phyloP scores from a whole-genome alignment of 1,140 invertebrate species.

The Caenorhabditis inopinata region DNA sequence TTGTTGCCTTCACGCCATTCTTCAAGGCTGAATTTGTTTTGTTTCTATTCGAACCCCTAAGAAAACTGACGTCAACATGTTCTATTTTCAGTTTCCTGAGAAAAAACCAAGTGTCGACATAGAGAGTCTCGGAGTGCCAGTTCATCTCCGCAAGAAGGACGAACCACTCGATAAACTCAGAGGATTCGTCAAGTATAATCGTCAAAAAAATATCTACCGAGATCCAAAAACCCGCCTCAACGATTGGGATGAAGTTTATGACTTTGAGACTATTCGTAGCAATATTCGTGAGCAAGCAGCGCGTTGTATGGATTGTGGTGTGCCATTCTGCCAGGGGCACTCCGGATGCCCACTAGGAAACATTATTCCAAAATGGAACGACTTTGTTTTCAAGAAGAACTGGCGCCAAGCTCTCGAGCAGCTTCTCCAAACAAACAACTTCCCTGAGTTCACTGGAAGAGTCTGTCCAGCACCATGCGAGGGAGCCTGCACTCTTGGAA shows the following conservation, averaged over 20 bases:
- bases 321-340: slow-evolving; percentile 95
- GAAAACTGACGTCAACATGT: background rate
- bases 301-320: slow-evolving; percentile 97
- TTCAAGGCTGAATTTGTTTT: background rate
- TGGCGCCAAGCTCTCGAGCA: slow-evolving; percentile 95
- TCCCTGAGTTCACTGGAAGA: slow-evolving; percentile 96
- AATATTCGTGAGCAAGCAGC: slow-evolving; percentile 87
- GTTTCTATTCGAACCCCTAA: background rate
- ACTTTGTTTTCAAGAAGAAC: slow-evolving; percentile 86
- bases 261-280: slow-evolving; percentile 81
- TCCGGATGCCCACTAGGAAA: slow-evolving; percentile 96
- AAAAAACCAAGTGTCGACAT: slow-evolving; percentile 73
- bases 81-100: slow-evolving; percentile 28
- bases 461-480: slow-evolving; percentile 98
- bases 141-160: slow-evolving; percentile 77
- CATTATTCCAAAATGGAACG: slow-evolving; percentile 99
- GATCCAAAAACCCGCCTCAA: slow-evolving; percentile 79
- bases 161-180: slow-evolving; percentile 84
- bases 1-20: background rate
- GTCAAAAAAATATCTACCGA: slow-evolving; percentile 82
- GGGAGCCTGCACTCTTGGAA: slow-evolving; percentile 93
- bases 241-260: slow-evolving; percentile 88
- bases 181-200: slow-evolving; percentile 92
- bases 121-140: slow-evolving; percentile 80
- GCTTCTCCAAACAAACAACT: slow-evolving; percentile 95